These are phyloP conservation scores for Nephrotoma appendiculata DNA, from an alignment of 2,888 invertebrate genomes.

Conservation along the genomic window DNA sequence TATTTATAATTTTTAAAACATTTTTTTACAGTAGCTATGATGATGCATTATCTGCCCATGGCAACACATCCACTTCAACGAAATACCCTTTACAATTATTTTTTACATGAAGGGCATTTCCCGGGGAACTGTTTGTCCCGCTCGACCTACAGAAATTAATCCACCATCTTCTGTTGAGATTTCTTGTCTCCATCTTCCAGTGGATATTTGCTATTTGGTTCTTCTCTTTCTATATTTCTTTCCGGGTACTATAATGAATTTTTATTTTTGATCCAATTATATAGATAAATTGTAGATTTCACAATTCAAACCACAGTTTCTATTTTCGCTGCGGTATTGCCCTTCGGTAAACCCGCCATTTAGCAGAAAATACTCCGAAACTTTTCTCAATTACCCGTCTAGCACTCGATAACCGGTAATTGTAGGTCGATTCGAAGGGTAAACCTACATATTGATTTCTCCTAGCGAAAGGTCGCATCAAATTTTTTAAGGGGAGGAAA, in stretches of 20 bases:
- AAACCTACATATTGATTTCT: neutral
- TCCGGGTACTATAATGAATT: neutral
- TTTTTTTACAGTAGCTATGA: too few relatives aligned
- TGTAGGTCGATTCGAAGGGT: neutral
- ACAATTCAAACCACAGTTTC: neutral
- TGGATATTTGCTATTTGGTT: too few relatives aligned
- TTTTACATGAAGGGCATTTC: neutral
- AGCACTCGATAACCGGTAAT: neutral
- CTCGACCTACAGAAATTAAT: neutral
- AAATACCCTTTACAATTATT: neutral
- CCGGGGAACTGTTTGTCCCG: neutral
- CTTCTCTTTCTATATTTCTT: too few relatives aligned
- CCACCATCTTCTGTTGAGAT: too few relatives aligned
- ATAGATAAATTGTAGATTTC: neutral
- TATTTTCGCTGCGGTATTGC: neutral
- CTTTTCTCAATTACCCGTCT: neutral
- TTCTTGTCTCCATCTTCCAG: too few relatives aligned
- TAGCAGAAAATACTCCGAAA: neutral
- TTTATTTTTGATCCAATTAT: neutral
- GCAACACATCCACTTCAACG: neutral
- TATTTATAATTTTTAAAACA: too few relatives aligned
- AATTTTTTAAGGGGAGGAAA: too few relatives aligned
- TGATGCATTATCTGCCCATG: too few relatives aligned
- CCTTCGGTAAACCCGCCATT: too few relatives aligned
- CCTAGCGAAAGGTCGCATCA: too few relatives aligned